Evolutionary conservation across 2,888 invertebrate genomes (phyloP), one percentile per base, ranked within the genome.

Genomic region (Heliconius ethilla): DNA sequence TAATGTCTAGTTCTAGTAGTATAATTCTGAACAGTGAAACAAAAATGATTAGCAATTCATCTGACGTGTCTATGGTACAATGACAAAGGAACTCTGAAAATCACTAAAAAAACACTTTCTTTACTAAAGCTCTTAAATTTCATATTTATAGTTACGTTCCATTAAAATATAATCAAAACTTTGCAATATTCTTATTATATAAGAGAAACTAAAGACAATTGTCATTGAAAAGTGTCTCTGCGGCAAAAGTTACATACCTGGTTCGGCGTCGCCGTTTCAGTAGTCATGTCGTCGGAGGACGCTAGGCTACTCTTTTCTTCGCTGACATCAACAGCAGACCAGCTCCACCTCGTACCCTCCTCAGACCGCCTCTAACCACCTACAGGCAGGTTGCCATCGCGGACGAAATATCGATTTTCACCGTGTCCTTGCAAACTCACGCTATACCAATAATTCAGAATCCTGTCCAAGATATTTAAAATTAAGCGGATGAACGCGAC

Each of bases 261-360:
- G 81, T 90, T 94, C 84, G 94, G 95, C 91, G 93, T 93, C 86
- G 91, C 93, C 83, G 94, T 94, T 84, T 94, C 95, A 82, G 94
- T 94, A 83, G 94, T 95, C 95, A 94, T 95, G 82, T 90, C 90
- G 86, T 85, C 89, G 86, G 90, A 90, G 81, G 90, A 88, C 83
- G 90, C 90, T 82, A 91, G 84, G 83, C 91, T 92, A 91, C 86
- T 89, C 89, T 87, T 92, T 85, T 88, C 87, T 82, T 89, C 88
- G 85, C 91, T 87, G 92, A 92, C 94, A 94, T 91, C 90, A 88
- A 92, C 93, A 92, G 88, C 92, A 92, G 86, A 87, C 86, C 79
- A 92, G 85, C 84, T 85, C 85, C 84, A 87, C 89, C 84, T 90
- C 87, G 83, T 85, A 85, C 82, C 82, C 80, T 82, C 84, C 83